These are phyloP conservation scores for Drepana falcataria DNA, from an alignment of 2,888 invertebrate genomes.

Conservation along the genomic window DNA sequence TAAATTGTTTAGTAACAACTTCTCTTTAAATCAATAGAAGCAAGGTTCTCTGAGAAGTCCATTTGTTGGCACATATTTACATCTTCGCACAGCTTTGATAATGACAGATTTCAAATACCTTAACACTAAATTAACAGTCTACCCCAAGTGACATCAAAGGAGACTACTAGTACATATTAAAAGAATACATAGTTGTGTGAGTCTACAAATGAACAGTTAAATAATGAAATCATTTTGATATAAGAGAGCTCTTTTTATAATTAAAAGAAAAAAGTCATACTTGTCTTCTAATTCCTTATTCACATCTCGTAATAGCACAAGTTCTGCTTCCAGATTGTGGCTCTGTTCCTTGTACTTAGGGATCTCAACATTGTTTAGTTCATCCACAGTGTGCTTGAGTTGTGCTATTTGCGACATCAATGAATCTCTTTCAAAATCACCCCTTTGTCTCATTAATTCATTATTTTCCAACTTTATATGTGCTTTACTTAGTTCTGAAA, in stretches of 20 bases:
- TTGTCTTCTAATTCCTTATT: conserved; percentile 52
- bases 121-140: too few species aligned
- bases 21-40: too few species aligned
- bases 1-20: too few species aligned
- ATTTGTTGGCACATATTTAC: too few species aligned
- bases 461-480: conserved; percentile 34
- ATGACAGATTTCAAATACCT: too few species aligned
- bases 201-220: too few species aligned
- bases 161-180: too few species aligned
- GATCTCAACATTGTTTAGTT: conserved; percentile 35
- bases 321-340: conserved; percentile 36
- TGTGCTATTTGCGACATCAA: conserved; percentile 39
- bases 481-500: conserved; percentile 37
- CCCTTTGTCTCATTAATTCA: conserved; percentile 25
- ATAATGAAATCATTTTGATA: too few species aligned
- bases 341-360: conserved; percentile 37
- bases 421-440: conserved; percentile 37
- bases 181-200: too few species aligned
- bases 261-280: conserved; percentile 26
- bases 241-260: background rate
- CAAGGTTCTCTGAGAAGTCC: too few species aligned
- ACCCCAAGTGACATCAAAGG: too few species aligned
- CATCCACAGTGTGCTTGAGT: conserved; percentile 37
- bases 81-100: too few species aligned
- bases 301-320: conserved; percentile 31